Evolutionary conservation across 2,888 invertebrate genomes (phyloP), one percentile per base, ranked within the genome.

Genomic region (Charanyca ferruginea): DNA sequence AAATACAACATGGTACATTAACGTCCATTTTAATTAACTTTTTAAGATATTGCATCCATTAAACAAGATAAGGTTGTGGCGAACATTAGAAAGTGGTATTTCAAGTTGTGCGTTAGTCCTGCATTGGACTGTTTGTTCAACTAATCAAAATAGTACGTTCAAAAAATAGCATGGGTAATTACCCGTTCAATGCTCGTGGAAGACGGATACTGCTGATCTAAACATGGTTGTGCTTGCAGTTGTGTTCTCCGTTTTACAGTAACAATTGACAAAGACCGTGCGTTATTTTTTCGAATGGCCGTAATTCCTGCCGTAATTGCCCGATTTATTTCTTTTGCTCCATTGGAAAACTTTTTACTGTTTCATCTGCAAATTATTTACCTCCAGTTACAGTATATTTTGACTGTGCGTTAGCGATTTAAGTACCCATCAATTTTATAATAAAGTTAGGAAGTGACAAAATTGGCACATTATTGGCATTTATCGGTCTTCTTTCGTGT

Each of bases 131-230:
- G 64, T 49, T 35, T 52, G 60, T 48, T 42, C 59, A 57, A 71
- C 67, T 66, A 70, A 77, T 67, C 62, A 38, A 63, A 77, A 69
- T 72, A 65, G 61, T 64, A 62, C 32, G 13, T 18, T 22, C 32
- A 45, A 48, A 49, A 63, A 78, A 74, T 75, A 83, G 66, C 69
- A 66, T 58, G 49, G 57, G 69, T 78, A 81, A 75, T 79, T 79
- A 64, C 51, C 38, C 61, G 72, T 66, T 81, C 67, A 67, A 75
- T 66, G 70, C 66, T 68, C 72, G 67, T 25, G 16, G 57, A 58
- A 66, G 25, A 51, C 68, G 62, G 66, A 80, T 67, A 77, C 65
- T 25, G 62, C 52, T 67, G 78, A 77, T 80, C 66, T 63, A 80
- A 77, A 80, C 66, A 48, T 80, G 35, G 53, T 49, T 52, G 51